Evolutionary conservation across 2,113 vertebrate species (phyloP), one percentile per base, ranked within the genome.

Genomic region (Hucho hucho): DNA sequence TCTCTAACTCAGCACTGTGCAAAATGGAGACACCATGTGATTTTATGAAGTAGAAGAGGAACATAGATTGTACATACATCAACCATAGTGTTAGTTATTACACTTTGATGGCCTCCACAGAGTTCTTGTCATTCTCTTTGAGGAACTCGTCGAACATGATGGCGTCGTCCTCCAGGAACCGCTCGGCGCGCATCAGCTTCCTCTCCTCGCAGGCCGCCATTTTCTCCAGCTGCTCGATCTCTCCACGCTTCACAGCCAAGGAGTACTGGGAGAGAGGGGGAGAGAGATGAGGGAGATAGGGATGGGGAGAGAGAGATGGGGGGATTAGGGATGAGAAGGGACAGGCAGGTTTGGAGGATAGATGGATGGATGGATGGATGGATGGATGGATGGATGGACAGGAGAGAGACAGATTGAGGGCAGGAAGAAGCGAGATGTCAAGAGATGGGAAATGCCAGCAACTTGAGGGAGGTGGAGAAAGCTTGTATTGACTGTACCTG

Each of bases 1-100:
- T 92, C 87, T 97, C 96, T 80, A 75, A 93, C 79, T 95, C 94
- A 49, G 94, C 95, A 71, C 98, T 99, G 84, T 58, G 70, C n/a
- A 79, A 16, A 32, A 18, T 61, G 64, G 9, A n/a, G 9, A 64
- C 25, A 43, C 49, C 49, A 53, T 18, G 14, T 53, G 12, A 53
- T 53, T 53, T 53, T 53, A 53, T 18, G 49, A 22, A 22, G 13
- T 22, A 11, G 58, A 61, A 61, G 18, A 61, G 13, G 58, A 61
- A 61, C n/a, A 43, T 43, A 43, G 9, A 43, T 43, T 43, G 37
- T 43, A 43, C 37, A 43, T 43, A 11, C 2, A 43, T 11, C 9
- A 43, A 43, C 9, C 37, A 43, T 43, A 43, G 11, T 61, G 58
- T 24, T 1, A 32, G 78, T 53, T 18, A 16, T 82, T 93, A 99